Base-by-base conservation (phyloP, 2,797 vertebrate genomes). In the Mallotus villosus region DNA sequence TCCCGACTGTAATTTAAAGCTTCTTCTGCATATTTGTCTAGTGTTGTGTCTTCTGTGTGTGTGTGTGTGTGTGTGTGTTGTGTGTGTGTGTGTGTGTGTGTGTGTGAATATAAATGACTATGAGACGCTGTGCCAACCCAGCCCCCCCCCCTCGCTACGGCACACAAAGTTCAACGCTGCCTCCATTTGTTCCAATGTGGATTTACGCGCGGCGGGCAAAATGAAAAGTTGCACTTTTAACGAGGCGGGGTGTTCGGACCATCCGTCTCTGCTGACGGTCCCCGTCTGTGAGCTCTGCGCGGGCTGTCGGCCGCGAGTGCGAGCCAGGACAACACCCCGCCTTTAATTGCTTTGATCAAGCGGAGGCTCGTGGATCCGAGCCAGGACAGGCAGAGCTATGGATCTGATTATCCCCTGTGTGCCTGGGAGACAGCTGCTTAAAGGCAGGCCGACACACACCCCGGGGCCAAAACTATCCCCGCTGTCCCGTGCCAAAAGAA, bases 311-410 rank as follows among this genome's bases (percentile, higher is more conserved):
- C 4, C 17, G 27, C 27, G 27, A 29, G n/a, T n/a, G n/a, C 7
- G n/a, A 46, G 69, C 58, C 17, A 29, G 60, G 41, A 61, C 17
- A 34, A 71, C 57, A 69, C n/a, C 78, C 19, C 5, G 72, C 53
- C 76, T 80, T 85, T 85, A 81, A 77, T 78, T 84, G 65, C 70
- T 87, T 87, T 80, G 78, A 82, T 82, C 41, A 83, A 84, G 41
- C 14, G 46, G 0, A 74, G 32, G 71, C 60, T n/a, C 59, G 81
- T 57, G 68, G 71, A 58, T 37, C 3, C 67, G 71, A 46, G 62
- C 17, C 57, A 59, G n/a, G 34, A 60, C 55, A 63, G 70, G 63
- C 72, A 68, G 72, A n/a, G 58, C 37, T 82, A 14, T 27, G 75
- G 74, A 46, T 67, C 66, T 62, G 72, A 67, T 74, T 81, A 78